Conservation (phyloP, 2,888 invertebrate species). For the Netelia fuscicornis region DNA sequence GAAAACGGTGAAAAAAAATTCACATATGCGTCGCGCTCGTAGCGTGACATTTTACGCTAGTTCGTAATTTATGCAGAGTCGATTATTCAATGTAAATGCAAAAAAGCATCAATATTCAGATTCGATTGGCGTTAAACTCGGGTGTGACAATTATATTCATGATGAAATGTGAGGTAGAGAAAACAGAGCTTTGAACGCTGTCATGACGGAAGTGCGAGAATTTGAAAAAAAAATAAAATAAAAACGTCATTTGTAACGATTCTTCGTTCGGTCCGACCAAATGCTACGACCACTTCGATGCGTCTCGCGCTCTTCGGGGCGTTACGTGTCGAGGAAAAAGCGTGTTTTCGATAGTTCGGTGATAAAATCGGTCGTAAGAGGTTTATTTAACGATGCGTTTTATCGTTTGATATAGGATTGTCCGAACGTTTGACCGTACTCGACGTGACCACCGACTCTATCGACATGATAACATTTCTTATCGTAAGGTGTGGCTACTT, state of each 20-base stretch:
- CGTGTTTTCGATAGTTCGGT: neutral
- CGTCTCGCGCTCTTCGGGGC: neutral
- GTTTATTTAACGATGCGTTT: neutral
- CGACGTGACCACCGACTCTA: neutral
- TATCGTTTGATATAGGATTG: neutral
- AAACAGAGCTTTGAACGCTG: neutral
- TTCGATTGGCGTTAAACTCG: neutral
- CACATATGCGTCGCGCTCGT: constrained; percentile 8
- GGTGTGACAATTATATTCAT: neutral
- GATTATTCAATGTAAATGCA: neutral
- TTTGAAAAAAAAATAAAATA: neutral
- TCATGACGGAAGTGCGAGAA: neutral
- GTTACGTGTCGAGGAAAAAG: neutral
- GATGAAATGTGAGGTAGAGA: neutral
- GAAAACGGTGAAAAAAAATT: neutral
- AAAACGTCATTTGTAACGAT: neutral
- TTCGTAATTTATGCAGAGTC: neutral
- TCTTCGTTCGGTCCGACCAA: neutral
- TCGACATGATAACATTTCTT: neutral
- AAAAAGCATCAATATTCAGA: neutral
- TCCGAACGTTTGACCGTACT: neutral
- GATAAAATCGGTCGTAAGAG: neutral
- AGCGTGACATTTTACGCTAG: neutral
- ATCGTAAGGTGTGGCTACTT: neutral
- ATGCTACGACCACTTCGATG: neutral